Evolutionary conservation across 2,113 vertebrate genomes (phyloP), one percentile per base, ranked within the genome.

Genomic region (Triplophysa tibetana): DNA sequence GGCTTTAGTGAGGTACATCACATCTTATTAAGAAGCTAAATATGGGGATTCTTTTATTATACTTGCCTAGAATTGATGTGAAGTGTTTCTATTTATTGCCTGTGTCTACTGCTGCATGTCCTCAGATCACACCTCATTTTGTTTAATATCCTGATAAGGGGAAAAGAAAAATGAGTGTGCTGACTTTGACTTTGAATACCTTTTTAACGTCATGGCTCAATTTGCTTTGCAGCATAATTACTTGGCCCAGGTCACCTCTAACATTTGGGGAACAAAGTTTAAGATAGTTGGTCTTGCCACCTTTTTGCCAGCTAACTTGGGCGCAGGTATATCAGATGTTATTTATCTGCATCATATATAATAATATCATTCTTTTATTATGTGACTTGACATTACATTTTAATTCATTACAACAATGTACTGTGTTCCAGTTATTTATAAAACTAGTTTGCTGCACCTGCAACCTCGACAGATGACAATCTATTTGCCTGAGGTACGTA

Each of bases 181-280:
- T 38, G 5, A 38, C 33, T 38, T 38, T 38, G 7, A 7, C 5
- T 38, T 38, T 38, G 43, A 50, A 45, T 54, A 14, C 45, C 24
- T 8, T 52, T 77, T 29, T 61, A 26, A 33, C 63, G 12, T 16
- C 33, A 65, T 38, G 8, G 63, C 56, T 86, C 43, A 72, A 6
- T 80, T 73, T 78, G 66, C 88, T 73, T 88, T 76, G 75, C 90
- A 99, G 97, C 97, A 98, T 93, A 99, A 95, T 91, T 99, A 99
- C 87, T 96, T 99, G 84, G 98, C 98, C 94, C 97, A 99, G 91
- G 98, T 99, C 88, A 99, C 98, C 24, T 99, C 98, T 81, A 99
- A 99, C 88, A 99, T 99, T 85, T 99, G 98, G 98, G 97, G 98
- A 86, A 99, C 98, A 79, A 99, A 99, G 90, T 99, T 99, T 91